Percentiles rank a stretch among this genome's conserved stretches.
Evolutionary conservation across 2,888 invertebrate genomes (phyloP).

Genomic region (Tanytarsus gracilentus): DNA sequence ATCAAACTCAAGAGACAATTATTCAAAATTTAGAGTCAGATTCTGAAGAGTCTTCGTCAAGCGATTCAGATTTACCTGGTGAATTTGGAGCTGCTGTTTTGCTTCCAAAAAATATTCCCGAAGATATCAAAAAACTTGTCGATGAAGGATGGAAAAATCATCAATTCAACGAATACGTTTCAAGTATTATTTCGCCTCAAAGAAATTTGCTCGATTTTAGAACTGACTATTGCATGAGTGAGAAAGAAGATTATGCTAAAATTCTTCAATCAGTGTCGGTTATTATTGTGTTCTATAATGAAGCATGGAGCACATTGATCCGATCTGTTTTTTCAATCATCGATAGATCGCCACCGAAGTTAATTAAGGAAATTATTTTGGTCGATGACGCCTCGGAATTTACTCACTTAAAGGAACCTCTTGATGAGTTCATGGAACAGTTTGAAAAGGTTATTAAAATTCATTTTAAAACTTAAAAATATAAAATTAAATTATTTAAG

Average conservation of each 20-base stretch:
- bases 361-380: not conserved
- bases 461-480: too few species aligned
- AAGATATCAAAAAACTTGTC: slow-evolving; percentile 42
- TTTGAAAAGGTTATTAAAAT: too few species aligned
- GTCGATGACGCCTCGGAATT: not conserved
- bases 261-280: slow-evolving; percentile 76
- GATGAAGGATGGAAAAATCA: slow-evolving; percentile 95
- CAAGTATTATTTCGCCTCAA: slow-evolving; percentile 93
- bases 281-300: slow-evolving; percentile 96
- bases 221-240: slow-evolving; percentile 45
- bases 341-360: slow-evolving; percentile 68
- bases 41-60: not conserved
- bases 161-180: slow-evolving; percentile 97
- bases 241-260: slow-evolving; percentile 35
- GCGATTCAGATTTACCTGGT: not conserved
- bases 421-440: not conserved
- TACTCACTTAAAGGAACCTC: not conserved
- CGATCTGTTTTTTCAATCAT: slow-evolving; percentile 93
- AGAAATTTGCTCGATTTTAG: slow-evolving; percentile 87
- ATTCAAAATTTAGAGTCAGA: not conserved
- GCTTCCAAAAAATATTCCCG: not conserved
- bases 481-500: too few species aligned
- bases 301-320: slow-evolving; percentile 95
- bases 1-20: too few species aligned
- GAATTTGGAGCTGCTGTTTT: not conserved